These are phyloP conservation scores for Meloe dianella DNA, from an alignment of 2,888 invertebrate species.

Conservation along the genomic window DNA sequence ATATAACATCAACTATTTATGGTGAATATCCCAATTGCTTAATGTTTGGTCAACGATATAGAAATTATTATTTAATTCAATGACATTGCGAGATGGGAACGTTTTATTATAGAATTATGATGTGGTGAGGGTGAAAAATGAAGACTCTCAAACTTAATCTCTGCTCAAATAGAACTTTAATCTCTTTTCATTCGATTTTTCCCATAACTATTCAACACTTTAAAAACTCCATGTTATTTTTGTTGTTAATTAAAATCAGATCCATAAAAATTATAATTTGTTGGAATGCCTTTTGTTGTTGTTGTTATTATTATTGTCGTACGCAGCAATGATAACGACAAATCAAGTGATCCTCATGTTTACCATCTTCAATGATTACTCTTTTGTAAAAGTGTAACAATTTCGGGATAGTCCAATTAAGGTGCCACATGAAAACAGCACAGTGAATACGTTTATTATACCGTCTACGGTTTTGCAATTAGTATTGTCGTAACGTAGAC, in stretches of 20 bases:
- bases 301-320: background rate
- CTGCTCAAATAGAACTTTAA: background rate
- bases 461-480: conserved; percentile 33
- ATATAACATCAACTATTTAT: background rate
- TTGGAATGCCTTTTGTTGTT: background rate
- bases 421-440: conserved; percentile 28
- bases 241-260: background rate
- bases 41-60: conserved; percentile 54
- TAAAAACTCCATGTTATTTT: background rate
- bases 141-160: background rate
- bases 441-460: background rate
- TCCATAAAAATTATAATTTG: background rate
- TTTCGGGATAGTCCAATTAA: conserved; percentile 33
- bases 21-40: conserved; percentile 45
- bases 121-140: conserved; percentile 28
- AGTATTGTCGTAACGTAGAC: conserved; percentile 20
- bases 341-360: background rate
- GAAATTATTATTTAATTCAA: conserved; percentile 53
- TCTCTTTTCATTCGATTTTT: background rate
- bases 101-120: conserved; percentile 36
- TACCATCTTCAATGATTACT: conserved; percentile 13
- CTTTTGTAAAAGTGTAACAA: conserved; percentile 29
- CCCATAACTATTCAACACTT: background rate
- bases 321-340: background rate
- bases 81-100: conserved; percentile 20